Percentiles rank a stretch among this genome's conserved stretches.
Evolutionary conservation across 2,888 invertebrate genomes (phyloP).

Genomic region (Drosophila differens): DNA sequence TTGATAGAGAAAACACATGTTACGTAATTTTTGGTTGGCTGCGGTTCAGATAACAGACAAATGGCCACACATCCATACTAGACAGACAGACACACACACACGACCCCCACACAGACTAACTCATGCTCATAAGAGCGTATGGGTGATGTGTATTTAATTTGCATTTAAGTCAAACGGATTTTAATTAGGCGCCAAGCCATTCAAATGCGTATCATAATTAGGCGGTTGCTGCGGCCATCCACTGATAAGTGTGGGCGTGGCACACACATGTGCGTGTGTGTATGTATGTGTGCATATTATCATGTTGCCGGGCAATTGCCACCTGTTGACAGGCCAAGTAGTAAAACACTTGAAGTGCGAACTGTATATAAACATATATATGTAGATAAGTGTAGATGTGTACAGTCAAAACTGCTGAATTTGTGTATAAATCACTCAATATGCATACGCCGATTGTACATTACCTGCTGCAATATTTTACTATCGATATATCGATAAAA

Average conservation of each 20-base stretch:
- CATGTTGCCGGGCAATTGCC: conserved; percentile 44
- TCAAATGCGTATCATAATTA: conserved; percentile 22
- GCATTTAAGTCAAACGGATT: conserved; percentile 19
- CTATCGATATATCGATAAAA: conserved; percentile 3
- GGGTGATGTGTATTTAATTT: conserved; percentile 17
- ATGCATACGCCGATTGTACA: background rate
- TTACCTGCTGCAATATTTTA: background rate
- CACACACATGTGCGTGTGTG: conserved; percentile 11
- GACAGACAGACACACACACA: conserved; percentile 5
- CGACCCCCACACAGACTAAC: background rate
- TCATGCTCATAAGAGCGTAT: background rate
- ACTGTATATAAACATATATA: conserved; percentile 11
- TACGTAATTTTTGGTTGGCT: conserved; percentile 48
- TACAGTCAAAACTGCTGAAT: conserved; percentile 19
- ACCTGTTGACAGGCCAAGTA: conserved; percentile 39
- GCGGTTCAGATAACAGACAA: conserved; percentile 45
- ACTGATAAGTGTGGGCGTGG: conserved; percentile 66
- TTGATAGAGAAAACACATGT: conserved; percentile 38
- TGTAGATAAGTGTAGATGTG: background rate
- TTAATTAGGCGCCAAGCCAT: conserved; percentile 37
- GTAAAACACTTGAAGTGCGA: conserved; percentile 35
- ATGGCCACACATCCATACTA: background rate
- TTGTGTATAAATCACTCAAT: background rate
- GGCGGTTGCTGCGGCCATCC: conserved; percentile 25
- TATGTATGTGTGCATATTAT: conserved; percentile 32